Evolutionary conservation across 2,113 vertebrate species (phyloP), one percentile per base, ranked within the genome.

Genomic region (Osmerus eperlanus): DNA sequence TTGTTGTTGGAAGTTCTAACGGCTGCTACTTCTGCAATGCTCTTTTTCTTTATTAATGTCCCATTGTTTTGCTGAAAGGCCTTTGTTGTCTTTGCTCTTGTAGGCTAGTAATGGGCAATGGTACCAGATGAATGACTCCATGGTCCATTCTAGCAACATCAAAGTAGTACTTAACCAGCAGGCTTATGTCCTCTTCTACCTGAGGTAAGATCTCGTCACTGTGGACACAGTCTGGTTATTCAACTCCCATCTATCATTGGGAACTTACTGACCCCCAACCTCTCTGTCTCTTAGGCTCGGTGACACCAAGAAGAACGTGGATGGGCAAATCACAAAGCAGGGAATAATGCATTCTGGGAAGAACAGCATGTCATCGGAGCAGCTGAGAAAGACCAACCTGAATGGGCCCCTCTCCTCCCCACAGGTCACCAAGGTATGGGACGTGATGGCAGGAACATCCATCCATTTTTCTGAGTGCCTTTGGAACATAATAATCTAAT

Each of bases 81-180:
- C 12, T 47, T 29, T 67, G 13, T 18, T 62, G 13, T 28, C 70
- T 79, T 58, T 3, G 8, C 4, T 4, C 61, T 74, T 13, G 6
- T 29, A 99, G 97, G 97, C 96, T 2, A 98, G 97, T 84, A 98
- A 93, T 0, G 96, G 97, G 4, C 97, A 98, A 83, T 99, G 97
- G 97, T 98, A 97, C 80, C 96, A 98, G 79, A 99, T 99, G 97
- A 98, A 99, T 0, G 97, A 99, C 78, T 94, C 95, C 0, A 80
- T 94, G 84, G 97, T 98, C 63, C 94, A 95, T 58, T 88, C 87
- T 56, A 99, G 96, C 87, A 98, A 95, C 78, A 92, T 97, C 89
- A 98, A 98, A 81, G 96, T 95, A 63, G 97, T 98, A 3, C 92
- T 99, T 76, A 98, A 95, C 87, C 97, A 99, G 89, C 95, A 99